Percentiles rank a stretch among this genome's conserved stretches.
phyloP scores from a whole-genome alignment of 2,797 vertebrate genomes.

The Merluccius polli region DNA sequence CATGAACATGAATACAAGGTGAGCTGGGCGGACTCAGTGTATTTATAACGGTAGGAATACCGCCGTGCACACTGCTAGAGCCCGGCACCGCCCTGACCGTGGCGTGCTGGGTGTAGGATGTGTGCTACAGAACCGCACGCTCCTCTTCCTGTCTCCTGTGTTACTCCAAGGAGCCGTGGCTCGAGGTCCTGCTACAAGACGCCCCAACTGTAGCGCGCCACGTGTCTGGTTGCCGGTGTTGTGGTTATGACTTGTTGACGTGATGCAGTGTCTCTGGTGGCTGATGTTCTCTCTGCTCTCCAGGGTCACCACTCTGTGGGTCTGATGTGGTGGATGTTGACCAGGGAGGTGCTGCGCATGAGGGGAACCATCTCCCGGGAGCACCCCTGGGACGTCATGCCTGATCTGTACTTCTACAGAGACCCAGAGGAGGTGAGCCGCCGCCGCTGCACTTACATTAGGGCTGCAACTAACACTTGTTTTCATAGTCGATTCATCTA shows the following conservation, averaged over 20 bases:
- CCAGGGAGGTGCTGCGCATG: constrained; percentile 94
- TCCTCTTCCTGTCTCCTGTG: constrained; percentile 54
- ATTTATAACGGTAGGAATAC: no score
- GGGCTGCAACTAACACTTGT: no score
- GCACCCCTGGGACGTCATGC: constrained; percentile 99
- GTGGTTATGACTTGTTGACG: not conserved
- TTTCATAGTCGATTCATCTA: no score
- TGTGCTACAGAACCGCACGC: constrained; percentile 11
- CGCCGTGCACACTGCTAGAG: constrained; percentile 13
- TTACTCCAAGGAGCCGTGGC: constrained; percentile 32
- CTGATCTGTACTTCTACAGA: constrained; percentile 98
- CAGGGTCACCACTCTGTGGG: constrained; percentile 96
- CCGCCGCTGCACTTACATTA: not conserved
- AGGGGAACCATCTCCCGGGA: constrained; percentile 96
- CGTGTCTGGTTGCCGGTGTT: no score
- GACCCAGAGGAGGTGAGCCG: constrained; percentile 88
- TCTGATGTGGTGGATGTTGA: constrained; percentile 99
- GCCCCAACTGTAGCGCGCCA: not conserved
- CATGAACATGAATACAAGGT: no score
- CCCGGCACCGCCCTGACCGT: constrained; percentile 2
- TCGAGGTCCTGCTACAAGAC: constrained; percentile 31
- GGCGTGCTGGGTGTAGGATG: constrained; percentile 2
- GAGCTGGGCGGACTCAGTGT: no score
- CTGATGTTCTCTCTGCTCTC: not conserved
- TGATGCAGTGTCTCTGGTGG: not conserved